Evolutionary conservation across 2,797 vertebrate genomes (phyloP).

Genomic region (Rallus crepitans): DNA sequence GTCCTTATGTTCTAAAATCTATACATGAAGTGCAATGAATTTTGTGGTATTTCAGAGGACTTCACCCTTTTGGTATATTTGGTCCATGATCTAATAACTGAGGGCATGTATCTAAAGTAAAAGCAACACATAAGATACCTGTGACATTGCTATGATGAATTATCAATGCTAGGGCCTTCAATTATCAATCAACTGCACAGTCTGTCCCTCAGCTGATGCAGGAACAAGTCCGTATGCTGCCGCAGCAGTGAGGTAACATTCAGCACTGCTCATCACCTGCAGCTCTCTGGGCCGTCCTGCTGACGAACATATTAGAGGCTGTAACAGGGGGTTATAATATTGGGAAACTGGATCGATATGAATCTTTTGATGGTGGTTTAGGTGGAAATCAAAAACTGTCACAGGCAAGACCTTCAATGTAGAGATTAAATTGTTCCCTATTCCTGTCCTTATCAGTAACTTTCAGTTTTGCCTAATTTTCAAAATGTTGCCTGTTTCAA

Average conservation of each 20-base stretch:
- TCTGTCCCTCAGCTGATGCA: not conserved
- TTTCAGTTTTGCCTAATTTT: not conserved
- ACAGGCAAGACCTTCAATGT: not conserved
- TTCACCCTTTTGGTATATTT: not conserved
- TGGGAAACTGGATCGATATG: not conserved
- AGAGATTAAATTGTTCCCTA: not conserved
- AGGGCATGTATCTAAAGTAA: not conserved
- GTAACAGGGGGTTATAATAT: not conserved
- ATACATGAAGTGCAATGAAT: not conserved
- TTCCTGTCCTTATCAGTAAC: not conserved
- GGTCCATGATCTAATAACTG: not conserved
- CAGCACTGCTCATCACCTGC: not conserved
- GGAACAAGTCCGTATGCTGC: fast-evolving
- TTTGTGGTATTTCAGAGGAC: not conserved
- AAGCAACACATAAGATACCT: not conserved
- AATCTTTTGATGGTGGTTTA: not conserved
- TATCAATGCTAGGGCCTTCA: not conserved
- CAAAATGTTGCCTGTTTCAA: not conserved
- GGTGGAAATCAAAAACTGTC: not conserved
- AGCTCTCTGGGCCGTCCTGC: not conserved
- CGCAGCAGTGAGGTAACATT: not conserved
- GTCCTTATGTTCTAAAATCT: not conserved
- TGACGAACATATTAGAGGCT: not conserved
- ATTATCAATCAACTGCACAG: not conserved
- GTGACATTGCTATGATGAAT: not conserved